Conservation (phyloP, 2,797 vertebrate genomes). For the Trachurus trachurus region DNA sequence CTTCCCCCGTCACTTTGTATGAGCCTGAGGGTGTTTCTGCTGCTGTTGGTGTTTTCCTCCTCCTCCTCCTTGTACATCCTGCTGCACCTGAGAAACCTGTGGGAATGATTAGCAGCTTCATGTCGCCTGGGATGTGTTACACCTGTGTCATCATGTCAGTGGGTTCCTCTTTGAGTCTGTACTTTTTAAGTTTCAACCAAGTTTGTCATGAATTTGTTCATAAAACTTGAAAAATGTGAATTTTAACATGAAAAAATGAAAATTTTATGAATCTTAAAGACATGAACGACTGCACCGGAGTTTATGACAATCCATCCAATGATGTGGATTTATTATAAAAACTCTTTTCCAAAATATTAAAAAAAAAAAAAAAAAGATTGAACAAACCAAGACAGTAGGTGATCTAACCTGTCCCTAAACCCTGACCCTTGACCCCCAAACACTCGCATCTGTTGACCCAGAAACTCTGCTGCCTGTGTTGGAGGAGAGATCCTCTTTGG, state of each 20-base stretch:
- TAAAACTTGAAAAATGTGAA: too few relatives aligned
- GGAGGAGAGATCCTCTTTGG: conserved; percentile 24
- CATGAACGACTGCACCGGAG: background rate
- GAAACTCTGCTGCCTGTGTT: conserved; percentile 17
- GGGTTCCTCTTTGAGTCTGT: background rate
- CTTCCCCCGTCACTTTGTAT: conserved; percentile 6
- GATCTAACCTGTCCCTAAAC: conserved; percentile 40
- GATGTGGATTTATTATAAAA: background rate
- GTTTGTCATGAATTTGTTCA: background rate
- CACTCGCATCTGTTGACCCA: conserved; percentile 36
- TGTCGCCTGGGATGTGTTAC: conserved; percentile 15
- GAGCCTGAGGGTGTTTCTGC: background rate
- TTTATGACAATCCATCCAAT: background rate
- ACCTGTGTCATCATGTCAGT: background rate
- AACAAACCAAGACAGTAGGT: background rate
- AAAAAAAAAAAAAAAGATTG: background rate
- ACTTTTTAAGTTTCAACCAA: background rate
- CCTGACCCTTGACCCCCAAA: conserved; percentile 42
- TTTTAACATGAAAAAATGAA: too few relatives aligned
- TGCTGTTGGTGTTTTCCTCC: conserved; percentile 32
- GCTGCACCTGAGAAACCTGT: conserved; percentile 18
- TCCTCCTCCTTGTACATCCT: background rate
- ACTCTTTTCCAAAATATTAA: background rate
- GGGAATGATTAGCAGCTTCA: conserved; percentile 26
- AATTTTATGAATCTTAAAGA: background rate